A percentile compares a stretch with the other conserved stretches of the same genome.
Conservation (phyloP, 2,888 invertebrate species). For the Philhelius pedissequus region DNA sequence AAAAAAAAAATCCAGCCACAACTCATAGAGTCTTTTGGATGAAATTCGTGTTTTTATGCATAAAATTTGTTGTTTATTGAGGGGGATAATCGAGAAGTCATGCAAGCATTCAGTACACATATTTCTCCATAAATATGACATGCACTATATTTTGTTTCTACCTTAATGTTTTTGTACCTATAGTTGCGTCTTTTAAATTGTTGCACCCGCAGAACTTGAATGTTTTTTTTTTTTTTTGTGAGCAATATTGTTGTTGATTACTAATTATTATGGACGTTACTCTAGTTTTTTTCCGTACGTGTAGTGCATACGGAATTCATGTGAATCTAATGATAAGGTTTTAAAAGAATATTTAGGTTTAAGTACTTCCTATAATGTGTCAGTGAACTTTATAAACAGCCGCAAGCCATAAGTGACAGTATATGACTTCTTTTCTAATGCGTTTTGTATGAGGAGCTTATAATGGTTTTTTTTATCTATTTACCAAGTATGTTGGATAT, state of each 20-base stretch:
- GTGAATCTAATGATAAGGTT: conserved; percentile 29
- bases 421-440: not conserved
- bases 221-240: not conserved
- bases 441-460: not conserved
- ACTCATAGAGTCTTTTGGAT: not conserved
- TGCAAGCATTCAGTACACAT: not conserved
- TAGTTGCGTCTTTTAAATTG: conserved; percentile 11
- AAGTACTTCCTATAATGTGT: conserved; percentile 37
- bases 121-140: not conserved
- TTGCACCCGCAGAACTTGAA: conserved; percentile 61
- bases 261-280: conserved; percentile 61
- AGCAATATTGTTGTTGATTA: conserved; percentile 48
- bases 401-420: not conserved
- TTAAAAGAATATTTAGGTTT: not conserved
- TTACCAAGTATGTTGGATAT: not conserved
- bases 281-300: conserved; percentile 53
- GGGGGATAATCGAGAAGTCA: conserved; percentile 7
- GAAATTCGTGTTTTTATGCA: conserved; percentile 46
- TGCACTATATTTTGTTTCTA: not conserved
- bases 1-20: too few species aligned
- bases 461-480: not conserved
- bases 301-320: conserved; percentile 52
- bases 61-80: not conserved
- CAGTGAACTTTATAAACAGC: conserved; percentile 39
- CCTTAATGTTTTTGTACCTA: not conserved